Evolutionary conservation across 2,888 invertebrate genomes (phyloP).

Genomic region (Epinotia demarniana): DNA sequence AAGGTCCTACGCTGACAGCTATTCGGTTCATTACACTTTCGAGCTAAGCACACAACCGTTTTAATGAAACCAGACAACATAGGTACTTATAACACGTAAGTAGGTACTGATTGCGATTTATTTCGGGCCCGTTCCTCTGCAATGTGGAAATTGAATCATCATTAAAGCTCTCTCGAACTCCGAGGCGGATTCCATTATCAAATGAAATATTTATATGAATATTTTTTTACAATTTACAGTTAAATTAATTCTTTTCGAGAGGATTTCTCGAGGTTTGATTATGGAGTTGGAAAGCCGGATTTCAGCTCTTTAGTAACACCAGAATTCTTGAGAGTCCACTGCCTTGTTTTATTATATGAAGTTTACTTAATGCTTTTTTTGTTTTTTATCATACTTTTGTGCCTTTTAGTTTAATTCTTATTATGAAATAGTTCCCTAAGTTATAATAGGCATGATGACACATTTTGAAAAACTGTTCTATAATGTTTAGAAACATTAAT

Average conservation of each 20-base stretch:
- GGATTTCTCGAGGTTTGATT: conserved; percentile 27
- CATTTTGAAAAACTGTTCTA: no score
- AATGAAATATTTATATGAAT: conserved; percentile 52
- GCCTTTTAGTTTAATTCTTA: no score
- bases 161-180: conserved; percentile 53
- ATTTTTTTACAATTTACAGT: conserved; percentile 45
- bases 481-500: no score
- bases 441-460: no score
- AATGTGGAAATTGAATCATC: conserved; percentile 53
- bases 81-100: conserved; percentile 16
- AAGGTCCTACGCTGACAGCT: background rate
- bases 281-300: conserved; percentile 1
- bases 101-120: conserved; percentile 39
- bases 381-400: no score
- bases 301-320: conserved; percentile 17
- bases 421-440: no score
- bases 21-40: conserved; percentile 32
- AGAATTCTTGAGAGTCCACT: conserved; percentile 3
- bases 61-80: conserved; percentile 18
- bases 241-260: conserved; percentile 37
- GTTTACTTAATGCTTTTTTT: background rate
- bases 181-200: conserved; percentile 50
- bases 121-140: conserved; percentile 38
- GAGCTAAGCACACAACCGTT: conserved; percentile 20
- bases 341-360: conserved; percentile 10